Evolutionary conservation across 2,888 invertebrate genomes (phyloP).

Genomic region (Alsophila aescularia): DNA sequence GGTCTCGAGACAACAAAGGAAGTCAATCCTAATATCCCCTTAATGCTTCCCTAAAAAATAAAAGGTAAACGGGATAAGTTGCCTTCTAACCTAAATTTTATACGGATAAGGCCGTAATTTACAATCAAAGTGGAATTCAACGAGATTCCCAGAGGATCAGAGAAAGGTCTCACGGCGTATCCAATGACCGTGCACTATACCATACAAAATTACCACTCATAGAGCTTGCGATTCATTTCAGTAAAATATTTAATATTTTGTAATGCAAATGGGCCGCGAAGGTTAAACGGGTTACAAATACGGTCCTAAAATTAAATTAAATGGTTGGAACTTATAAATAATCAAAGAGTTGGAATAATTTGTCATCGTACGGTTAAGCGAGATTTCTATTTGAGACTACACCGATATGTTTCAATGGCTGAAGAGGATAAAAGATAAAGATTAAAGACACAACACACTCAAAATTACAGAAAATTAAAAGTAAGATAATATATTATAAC

Average conservation of each 20-base stretch:
- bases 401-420: too few relatives aligned
- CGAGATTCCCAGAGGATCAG: slow-evolving; percentile 27
- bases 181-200: slow-evolving; percentile 27
- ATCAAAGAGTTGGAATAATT: slow-evolving; percentile 1
- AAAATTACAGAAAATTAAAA: too few relatives aligned
- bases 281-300: slow-evolving; percentile 25
- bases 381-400: not conserved
- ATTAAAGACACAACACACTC: not conserved
- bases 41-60: slow-evolving; percentile 18
- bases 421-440: not conserved
- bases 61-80: slow-evolving; percentile 22
- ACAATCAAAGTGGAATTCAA: slow-evolving; percentile 33
- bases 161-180: slow-evolving; percentile 21
- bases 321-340: slow-evolving; percentile 9
- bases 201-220: slow-evolving; percentile 31
- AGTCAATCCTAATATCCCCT: slow-evolving; percentile 14
- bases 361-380: not conserved
- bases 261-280: slow-evolving; percentile 19
- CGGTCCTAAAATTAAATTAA: slow-evolving; percentile 27
- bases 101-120: slow-evolving; percentile 32
- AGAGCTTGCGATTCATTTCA: slow-evolving; percentile 15
- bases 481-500: too few relatives aligned
- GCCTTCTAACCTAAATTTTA: slow-evolving; percentile 27
- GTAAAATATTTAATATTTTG: slow-evolving; percentile 20
- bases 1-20: slow-evolving; percentile 12